A percentile compares a stretch with the other conserved stretches of the same genome.
phyloP scores from a whole-genome alignment of 1,140 invertebrate genomes.

The Anagrus nilaparvatae region DNA sequence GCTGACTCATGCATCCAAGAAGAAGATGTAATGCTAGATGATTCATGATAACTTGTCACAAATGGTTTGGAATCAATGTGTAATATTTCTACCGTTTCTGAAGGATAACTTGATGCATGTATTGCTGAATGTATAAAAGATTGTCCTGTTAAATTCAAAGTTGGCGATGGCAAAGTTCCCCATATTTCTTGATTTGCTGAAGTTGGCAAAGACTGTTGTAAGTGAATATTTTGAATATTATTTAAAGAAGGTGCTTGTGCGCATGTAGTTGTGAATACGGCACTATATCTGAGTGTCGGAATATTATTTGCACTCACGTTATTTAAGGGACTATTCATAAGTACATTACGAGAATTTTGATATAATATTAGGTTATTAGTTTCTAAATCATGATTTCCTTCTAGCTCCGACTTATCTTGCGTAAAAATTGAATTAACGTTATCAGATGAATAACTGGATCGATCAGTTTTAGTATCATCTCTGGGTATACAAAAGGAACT shows the following conservation, averaged over 20 bases:
- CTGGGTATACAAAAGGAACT: too few species aligned
- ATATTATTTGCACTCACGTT: conserved; percentile 48
- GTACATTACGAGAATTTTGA: too few species aligned
- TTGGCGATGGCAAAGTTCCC: conserved; percentile 41
- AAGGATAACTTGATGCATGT: conserved; percentile 28
- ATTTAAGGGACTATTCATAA: conserved; percentile 24
- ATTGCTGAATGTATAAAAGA: conserved; percentile 34
- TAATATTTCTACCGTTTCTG: conserved; percentile 37
- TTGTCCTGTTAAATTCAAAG: conserved; percentile 31
- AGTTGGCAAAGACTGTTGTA: conserved; percentile 23
- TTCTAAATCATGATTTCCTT: too few species aligned
- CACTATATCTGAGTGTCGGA: conserved; percentile 48
- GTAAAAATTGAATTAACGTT: too few species aligned
- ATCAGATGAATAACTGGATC: too few species aligned
- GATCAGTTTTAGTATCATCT: too few species aligned
- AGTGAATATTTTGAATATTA: conserved; percentile 30
- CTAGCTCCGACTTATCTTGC: too few species aligned
- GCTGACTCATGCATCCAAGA: conserved; percentile 44
- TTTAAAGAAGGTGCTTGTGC: conserved; percentile 44
- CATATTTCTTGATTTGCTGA: conserved; percentile 32
- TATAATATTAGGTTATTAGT: too few species aligned
- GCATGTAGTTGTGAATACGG: conserved; percentile 57
- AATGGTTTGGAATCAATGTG: conserved; percentile 38
- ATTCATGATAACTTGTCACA: conserved; percentile 33
- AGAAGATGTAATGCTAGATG: conserved; percentile 25